Evolutionary conservation across 2,113 vertebrate genomes (phyloP).

Genomic region (Haemorhous mexicanus): DNA sequence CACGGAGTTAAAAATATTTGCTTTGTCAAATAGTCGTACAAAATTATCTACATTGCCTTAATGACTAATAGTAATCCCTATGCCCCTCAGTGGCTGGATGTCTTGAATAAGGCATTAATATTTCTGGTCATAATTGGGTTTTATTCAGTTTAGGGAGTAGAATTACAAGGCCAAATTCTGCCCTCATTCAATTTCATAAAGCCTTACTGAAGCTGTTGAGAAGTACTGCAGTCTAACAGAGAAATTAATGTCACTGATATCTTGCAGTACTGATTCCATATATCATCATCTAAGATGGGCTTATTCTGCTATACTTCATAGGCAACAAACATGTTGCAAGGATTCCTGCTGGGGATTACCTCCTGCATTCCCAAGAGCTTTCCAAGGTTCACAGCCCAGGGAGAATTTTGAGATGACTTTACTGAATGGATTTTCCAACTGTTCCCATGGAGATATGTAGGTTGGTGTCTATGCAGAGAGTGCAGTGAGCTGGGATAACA

Average conservation of each 20-base stretch:
- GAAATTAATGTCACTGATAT: neutral
- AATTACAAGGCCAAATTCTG: neutral
- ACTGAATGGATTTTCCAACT: neutral
- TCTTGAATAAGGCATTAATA: constrained; percentile 7
- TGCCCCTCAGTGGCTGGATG: neutral
- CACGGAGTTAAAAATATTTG: neutral
- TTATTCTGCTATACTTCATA: neutral
- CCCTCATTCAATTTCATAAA: constrained; percentile 13
- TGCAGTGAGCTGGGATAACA: neutral
- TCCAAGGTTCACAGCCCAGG: neutral
- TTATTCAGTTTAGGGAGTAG: neutral
- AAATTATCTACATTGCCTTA: neutral
- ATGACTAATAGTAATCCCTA: neutral
- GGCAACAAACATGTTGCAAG: neutral
- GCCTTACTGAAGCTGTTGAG: neutral
- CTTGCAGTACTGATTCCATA: neutral
- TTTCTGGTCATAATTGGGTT: neutral
- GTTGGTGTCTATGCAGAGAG: neutral
- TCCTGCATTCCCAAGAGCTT: neutral
- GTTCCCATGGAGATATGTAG: neutral
- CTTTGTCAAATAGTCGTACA: neutral
- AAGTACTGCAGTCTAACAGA: neutral
- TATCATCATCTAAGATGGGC: neutral
- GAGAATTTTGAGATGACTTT: neutral
- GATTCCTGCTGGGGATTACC: neutral